Evolutionary conservation across 2,888 invertebrate species (phyloP).

Genomic region (Rhogogaster chlorosoma): DNA sequence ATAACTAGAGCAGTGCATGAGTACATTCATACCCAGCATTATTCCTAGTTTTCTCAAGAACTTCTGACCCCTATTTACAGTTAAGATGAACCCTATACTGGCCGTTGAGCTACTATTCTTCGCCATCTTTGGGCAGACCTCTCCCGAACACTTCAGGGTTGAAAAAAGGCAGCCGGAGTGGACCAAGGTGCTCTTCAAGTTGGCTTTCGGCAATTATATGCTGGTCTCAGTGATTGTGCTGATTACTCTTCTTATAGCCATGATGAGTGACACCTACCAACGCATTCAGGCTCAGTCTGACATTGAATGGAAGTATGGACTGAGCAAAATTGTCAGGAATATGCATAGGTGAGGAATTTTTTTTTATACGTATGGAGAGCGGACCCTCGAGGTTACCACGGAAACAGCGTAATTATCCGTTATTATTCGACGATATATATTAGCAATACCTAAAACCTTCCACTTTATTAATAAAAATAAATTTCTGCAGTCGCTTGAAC

Average conservation of each 20-base stretch:
- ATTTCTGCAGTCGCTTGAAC: not conserved
- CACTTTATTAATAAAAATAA: not conserved
- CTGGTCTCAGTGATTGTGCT: slow-evolving; percentile 99
- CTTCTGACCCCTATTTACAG: slow-evolving; percentile 81
- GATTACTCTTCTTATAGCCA: slow-evolving; percentile 99
- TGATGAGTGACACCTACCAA: slow-evolving; percentile 99
- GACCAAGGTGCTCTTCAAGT: slow-evolving; percentile 93
- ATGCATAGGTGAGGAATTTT: slow-evolving; percentile 87
- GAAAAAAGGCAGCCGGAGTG: slow-evolving; percentile 86
- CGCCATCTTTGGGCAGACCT: slow-evolving; percentile 97
- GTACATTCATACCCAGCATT: slow-evolving; percentile 13
- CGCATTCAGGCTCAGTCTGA: slow-evolving; percentile 99
- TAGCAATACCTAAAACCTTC: not conserved
- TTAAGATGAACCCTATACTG: slow-evolving; percentile 93
- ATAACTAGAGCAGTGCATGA: slow-evolving; percentile 47
- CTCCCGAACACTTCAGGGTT: slow-evolving; percentile 88
- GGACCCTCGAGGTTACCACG: not conserved
- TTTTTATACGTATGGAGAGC: not conserved
- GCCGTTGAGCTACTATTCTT: slow-evolving; percentile 99
- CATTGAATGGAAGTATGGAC: slow-evolving; percentile 99
- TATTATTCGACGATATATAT: slow-evolving; percentile 9
- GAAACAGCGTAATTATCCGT: slow-evolving; percentile 36
- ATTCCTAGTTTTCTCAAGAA: slow-evolving; percentile 34
- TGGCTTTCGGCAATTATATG: slow-evolving; percentile 97
- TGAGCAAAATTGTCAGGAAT: slow-evolving; percentile 98